A percentile compares a stretch with the other conserved stretches of the same genome.
Conservation (phyloP, 2,113 vertebrate genomes). For the Willisornis vidua region DNA sequence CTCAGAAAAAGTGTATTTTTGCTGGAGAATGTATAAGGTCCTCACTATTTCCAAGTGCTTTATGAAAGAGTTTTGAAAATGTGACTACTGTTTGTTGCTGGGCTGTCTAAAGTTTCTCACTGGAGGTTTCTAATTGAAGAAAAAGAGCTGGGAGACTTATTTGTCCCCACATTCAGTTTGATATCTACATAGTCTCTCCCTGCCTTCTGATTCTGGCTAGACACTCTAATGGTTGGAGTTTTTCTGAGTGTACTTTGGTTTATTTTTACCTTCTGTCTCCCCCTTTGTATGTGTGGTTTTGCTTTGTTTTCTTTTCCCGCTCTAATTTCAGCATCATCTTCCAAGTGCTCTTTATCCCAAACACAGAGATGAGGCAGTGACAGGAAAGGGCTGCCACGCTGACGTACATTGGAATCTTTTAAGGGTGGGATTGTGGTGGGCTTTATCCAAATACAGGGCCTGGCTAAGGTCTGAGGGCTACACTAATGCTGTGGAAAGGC, state of each 20-base stretch:
- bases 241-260: background rate
- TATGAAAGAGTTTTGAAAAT: background rate
- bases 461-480: background rate
- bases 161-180: background rate
- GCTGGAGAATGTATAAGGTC: background rate
- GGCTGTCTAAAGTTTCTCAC: background rate
- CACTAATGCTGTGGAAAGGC: background rate
- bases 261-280: background rate
- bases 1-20: background rate
- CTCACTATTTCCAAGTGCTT: background rate
- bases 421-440: background rate
- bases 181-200: background rate
- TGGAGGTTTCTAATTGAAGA: background rate
- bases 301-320: slow-evolving; percentile 5
- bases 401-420: slow-evolving; percentile 30
- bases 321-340: slow-evolving; percentile 29
- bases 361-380: background rate
- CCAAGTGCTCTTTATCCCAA: slow-evolving; percentile 1
- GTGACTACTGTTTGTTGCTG: background rate
- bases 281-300: background rate
- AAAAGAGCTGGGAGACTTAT: background rate
- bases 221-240: background rate
- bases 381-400: slow-evolving; percentile 42
- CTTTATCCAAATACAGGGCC: slow-evolving; percentile 40
- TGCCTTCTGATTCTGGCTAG: background rate